These are phyloP conservation scores for Trachelus stipa DNA, from an alignment of 2,888 invertebrate genomes.

Conservation along the genomic window DNA sequence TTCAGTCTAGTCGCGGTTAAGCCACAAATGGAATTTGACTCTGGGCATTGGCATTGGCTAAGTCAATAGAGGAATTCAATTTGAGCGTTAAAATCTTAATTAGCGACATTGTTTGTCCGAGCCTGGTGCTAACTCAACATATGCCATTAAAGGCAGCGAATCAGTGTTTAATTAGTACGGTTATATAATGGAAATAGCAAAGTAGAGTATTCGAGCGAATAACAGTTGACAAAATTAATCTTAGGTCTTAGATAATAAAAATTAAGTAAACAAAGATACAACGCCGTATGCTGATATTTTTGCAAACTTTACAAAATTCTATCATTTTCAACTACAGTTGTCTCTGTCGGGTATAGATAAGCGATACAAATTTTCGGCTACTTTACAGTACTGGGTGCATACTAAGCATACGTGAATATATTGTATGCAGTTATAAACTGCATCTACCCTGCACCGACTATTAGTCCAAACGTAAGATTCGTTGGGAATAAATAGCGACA, in stretches of 20 bases:
- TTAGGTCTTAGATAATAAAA: not conserved
- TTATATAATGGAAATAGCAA: not conserved
- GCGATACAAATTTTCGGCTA: too few species aligned
- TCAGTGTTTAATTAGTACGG: not conserved
- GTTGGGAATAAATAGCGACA: too few species aligned
- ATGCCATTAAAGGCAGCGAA: not conserved
- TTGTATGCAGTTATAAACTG: too few species aligned
- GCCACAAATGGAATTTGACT: not conserved
- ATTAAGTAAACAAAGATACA: not conserved
- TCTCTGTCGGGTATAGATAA: too few species aligned
- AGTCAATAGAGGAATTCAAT: not conserved
- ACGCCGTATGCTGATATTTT: not conserved
- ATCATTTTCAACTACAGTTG: too few species aligned
- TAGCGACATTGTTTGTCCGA: not conserved
- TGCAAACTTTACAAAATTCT: too few species aligned
- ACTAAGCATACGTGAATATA: too few species aligned
- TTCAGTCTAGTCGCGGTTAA: not conserved
- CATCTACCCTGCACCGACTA: too few species aligned
- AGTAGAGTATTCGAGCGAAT: not conserved
- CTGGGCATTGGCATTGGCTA: not conserved
- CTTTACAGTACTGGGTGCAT: too few species aligned
- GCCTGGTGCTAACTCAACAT: not conserved
- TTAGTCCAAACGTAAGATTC: too few species aligned
- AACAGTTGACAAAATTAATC: not conserved
- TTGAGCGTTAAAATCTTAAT: not conserved